phyloP scores from a whole-genome alignment of 2,113 vertebrate genomes.

The Cacatua alba region DNA sequence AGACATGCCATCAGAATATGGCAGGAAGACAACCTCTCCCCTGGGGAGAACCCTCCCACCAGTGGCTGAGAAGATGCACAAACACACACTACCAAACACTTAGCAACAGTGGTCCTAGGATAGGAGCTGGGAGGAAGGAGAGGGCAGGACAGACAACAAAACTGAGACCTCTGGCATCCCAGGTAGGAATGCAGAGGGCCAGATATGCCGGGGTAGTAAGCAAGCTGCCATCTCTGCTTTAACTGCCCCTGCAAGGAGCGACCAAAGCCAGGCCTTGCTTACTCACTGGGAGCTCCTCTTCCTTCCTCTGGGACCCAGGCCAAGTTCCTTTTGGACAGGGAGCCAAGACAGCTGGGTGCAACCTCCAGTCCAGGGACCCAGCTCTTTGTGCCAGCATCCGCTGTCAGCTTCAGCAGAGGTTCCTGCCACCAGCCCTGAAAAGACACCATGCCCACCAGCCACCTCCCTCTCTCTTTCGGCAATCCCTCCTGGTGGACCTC shows the following conservation, averaged over 20 bases:
- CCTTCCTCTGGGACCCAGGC: not conserved
- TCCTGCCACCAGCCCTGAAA: not conserved
- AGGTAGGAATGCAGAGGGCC: not conserved
- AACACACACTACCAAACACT: not conserved
- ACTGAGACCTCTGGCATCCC: accelerated
- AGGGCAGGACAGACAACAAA: not conserved
- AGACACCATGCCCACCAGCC: not conserved
- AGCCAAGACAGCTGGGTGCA: not conserved
- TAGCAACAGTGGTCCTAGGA: not conserved
- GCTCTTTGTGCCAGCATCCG: not conserved
- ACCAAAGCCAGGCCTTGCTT: not conserved
- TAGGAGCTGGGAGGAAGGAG: not conserved
- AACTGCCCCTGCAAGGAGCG: not conserved
- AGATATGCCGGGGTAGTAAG: accelerated
- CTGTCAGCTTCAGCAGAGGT: accelerated
- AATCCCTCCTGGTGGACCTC: not conserved
- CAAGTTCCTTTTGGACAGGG: not conserved
- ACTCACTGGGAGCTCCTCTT: not conserved
- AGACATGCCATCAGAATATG: accelerated
- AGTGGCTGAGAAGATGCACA: not conserved
- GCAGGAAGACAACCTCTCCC: not conserved
- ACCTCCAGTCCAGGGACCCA: not conserved
- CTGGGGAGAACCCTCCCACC: not conserved
- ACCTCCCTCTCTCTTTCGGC: not conserved
- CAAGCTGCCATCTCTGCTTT: not conserved